These are phyloP conservation scores for Datnioides undecimradiatus DNA, from an alignment of 2,113 vertebrate genomes.

Conservation along the genomic window DNA sequence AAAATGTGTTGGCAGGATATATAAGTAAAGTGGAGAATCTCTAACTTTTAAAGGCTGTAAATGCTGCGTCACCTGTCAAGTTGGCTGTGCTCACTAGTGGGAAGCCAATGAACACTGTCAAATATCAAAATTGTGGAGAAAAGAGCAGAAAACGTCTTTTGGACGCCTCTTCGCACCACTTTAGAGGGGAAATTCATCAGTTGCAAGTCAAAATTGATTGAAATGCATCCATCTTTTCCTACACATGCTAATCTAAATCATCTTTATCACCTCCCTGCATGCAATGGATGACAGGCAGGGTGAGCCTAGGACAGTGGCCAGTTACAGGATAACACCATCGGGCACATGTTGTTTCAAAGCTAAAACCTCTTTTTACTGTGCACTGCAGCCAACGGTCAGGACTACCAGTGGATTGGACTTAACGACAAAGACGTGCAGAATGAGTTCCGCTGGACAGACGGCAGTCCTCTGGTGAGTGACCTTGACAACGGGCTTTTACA, in stretches of 20 bases:
- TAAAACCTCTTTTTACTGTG: constrained; percentile 8
- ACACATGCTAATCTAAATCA: neutral
- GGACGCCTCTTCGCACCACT: neutral
- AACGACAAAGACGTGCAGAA: constrained; percentile 91
- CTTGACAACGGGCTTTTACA: no score
- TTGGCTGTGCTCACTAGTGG: no score
- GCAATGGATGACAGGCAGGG: neutral
- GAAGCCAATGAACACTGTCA: no score
- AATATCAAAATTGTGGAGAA: neutral
- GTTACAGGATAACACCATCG: neutral
- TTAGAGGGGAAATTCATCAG: neutral
- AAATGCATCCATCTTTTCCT: neutral
- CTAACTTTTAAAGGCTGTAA: neutral
- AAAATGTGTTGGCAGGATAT: neutral
- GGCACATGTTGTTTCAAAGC: neutral
- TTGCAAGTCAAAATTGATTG: neutral
- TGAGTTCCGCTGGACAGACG: constrained; percentile 95
- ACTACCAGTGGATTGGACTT: constrained; percentile 98
- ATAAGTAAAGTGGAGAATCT: no score
- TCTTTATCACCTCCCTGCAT: neutral
- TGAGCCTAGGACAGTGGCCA: neutral
- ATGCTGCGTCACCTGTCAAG: neutral
- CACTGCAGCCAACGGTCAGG: constrained; percentile 87
- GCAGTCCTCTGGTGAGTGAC: constrained; percentile 91
- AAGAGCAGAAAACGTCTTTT: neutral